A percentile compares a stretch with the other conserved stretches of the same genome.
phyloP scores from a whole-genome alignment of 1,140 invertebrate species.

The Gyrodactylus salaris region DNA sequence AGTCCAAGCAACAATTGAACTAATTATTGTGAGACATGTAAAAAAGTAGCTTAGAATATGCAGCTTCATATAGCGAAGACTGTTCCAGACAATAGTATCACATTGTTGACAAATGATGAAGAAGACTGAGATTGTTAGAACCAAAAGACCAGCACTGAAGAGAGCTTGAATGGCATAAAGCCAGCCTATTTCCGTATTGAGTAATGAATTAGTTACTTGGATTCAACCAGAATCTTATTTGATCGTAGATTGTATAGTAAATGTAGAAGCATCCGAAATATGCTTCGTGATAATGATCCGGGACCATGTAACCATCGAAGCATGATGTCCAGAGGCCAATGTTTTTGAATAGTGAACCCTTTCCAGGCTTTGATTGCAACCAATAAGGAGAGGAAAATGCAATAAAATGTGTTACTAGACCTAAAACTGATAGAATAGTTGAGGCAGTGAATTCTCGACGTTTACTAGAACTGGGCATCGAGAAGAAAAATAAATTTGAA shows the following conservation, averaged over 20 bases:
- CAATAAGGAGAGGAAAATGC: constrained; percentile 3
- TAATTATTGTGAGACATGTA: not conserved
- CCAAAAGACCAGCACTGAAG: not conserved
- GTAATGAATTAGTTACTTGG: not conserved
- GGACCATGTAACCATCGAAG: constrained; percentile 7
- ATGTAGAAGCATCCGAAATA: constrained; percentile 7
- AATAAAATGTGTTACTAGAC: constrained; percentile 1
- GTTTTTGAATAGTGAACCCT: not conserved
- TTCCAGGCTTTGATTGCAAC: not conserved
- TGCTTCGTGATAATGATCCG: constrained; percentile 4
- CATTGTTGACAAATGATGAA: not conserved
- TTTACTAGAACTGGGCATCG: no score
- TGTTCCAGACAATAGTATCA: not conserved
- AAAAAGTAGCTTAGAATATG: not conserved
- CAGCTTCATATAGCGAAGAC: not conserved
- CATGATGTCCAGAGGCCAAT: constrained; percentile 5
- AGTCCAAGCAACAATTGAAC: not conserved
- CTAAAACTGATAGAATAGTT: not conserved
- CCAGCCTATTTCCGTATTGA: not conserved
- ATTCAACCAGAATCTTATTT: constrained; percentile 2
- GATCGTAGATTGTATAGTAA: not conserved
- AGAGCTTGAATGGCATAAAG: constrained; percentile 4
- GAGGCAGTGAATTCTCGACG: not conserved
- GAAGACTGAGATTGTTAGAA: not conserved
- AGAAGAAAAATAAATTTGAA: no score